Conservation (phyloP, 2,888 invertebrate species). For the Trachelus troglodyta region DNA sequence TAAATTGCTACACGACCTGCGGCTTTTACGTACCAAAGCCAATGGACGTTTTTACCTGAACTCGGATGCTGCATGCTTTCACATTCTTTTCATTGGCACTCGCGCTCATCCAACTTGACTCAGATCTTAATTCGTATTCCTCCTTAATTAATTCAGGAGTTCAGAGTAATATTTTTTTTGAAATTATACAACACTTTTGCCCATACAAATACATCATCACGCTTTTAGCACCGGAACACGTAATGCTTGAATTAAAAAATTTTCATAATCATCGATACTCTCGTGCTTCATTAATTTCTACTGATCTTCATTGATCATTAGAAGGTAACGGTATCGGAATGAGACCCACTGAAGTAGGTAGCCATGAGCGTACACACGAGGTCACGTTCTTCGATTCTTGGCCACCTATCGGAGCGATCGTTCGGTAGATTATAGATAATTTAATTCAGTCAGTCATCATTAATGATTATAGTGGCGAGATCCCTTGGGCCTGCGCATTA, state of each 20-base stretch:
- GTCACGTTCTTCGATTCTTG: constrained; percentile 46
- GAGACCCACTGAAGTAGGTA: constrained; percentile 41
- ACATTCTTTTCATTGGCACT: constrained; percentile 16
- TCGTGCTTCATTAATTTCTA: background rate
- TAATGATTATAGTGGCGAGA: constrained; percentile 52
- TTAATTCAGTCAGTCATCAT: constrained; percentile 59
- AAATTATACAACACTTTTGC: background rate
- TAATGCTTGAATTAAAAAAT: background rate
- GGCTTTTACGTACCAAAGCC: background rate
- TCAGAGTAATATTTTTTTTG: background rate
- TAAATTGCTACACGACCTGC: constrained; percentile 53
- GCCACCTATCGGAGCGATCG: constrained; percentile 44
- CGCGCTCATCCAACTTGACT: constrained; percentile 19
- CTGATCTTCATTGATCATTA: background rate
- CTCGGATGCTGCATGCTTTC: background rate
- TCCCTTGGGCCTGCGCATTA: constrained; percentile 30
- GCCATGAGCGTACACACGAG: constrained; percentile 39
- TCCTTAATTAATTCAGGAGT: background rate
- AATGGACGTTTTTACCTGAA: background rate
- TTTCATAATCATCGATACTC: background rate
- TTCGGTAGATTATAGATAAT: constrained; percentile 56
- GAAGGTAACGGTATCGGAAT: constrained; percentile 23
- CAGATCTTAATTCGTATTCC: background rate
- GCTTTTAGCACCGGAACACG: background rate
- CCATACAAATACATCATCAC: background rate